Base-by-base conservation (phyloP, 2,888 invertebrate species). In the Habrosyne pyritoides region DNA sequence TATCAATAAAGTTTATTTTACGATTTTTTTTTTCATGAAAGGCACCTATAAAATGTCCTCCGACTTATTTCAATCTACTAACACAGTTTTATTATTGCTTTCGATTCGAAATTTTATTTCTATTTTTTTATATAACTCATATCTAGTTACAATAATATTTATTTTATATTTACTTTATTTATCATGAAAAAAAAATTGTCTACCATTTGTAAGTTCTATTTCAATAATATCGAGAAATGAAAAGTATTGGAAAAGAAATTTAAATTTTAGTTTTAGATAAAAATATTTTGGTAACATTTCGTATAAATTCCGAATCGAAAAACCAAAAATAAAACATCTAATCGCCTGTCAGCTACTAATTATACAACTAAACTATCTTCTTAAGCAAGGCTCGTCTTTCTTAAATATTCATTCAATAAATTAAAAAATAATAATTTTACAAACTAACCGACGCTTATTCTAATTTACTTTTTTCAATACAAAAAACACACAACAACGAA, bases 381-480 rank as follows among this genome's bases (percentile, higher is more conserved):
- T 81, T 91, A 92, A 92, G 91, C 91, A 91, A 91, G 89, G 91
- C 90, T 89, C 91, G 91, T 91, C 91, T 92, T 90, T 92, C 84
- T 87, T 87, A 87, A 81, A 85, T 87, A 89, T 84, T 84, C 83
- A 77, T 85, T 89, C 79, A 91, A 92, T 90, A 89, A 91, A 87
- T 91, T 80, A 89, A 84, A 86, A 81, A 81, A 84, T 71, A 71
- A 72, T 62, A 71, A 64, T 60, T 67, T 72, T 82, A 77, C 84
- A 79, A 76, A 80, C 84, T 86, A 90, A 73, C 66, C 76, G 83
- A 83, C 75, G 74, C 90, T 89, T 90, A 91, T 21, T 56, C 85
- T 89, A 89, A 76, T 79, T 74, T 75, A 50, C 28, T 67, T 75
- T 80, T 81, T 82, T 86, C 81, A 86, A 85, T 89, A 86, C 86